Evolutionary conservation across 1,140 invertebrate species (phyloP), one percentile per base, ranked within the genome.

Genomic region (Drosophila tani): DNA sequence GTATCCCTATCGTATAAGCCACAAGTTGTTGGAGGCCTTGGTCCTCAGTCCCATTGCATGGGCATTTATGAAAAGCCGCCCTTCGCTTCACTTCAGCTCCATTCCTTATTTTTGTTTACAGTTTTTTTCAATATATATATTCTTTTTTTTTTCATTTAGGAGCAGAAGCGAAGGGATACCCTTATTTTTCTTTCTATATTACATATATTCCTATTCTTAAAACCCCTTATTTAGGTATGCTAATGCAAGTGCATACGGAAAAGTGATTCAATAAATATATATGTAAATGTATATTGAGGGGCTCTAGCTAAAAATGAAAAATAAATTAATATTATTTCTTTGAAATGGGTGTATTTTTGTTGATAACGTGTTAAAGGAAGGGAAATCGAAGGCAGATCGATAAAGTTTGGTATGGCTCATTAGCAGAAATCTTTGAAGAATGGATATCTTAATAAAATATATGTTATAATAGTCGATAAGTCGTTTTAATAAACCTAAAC

Each of bases 191-290:
- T 27, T 62, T 27, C 6, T 40, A 6, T n/a, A 50, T 21, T 46
- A 17, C 9, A 14, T 51, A 69, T 67, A 3, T 14, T 57, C 35
- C 19, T 3, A 66, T 15, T 27, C 55, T 19, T 27, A 27, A 49
- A n/a, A 15, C n/a, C 21, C 51, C 29, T 24, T 29, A 53, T 45
- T 35, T 63, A 57, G 45, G 45, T 63, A 51, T 70, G 51, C 40
- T 17, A 50, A 46, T 69, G 11, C 17, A 40, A 38, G n/a, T 55
- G 40, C 53, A 47, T 76, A 74, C 27, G 17, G 6, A 56, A 40
- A 49, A 38, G 55, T 67, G 67, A 70, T 70, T 70, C 11, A 68
- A 32, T 55, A 66, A 46, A 69, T 75, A 66, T 53, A 51, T 19
- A 46, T 14, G 27, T 47, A 53, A 55, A 21, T 14, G 24, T 45